Conservation (phyloP, 2,888 invertebrate species). For the Tipula vernalis region DNA sequence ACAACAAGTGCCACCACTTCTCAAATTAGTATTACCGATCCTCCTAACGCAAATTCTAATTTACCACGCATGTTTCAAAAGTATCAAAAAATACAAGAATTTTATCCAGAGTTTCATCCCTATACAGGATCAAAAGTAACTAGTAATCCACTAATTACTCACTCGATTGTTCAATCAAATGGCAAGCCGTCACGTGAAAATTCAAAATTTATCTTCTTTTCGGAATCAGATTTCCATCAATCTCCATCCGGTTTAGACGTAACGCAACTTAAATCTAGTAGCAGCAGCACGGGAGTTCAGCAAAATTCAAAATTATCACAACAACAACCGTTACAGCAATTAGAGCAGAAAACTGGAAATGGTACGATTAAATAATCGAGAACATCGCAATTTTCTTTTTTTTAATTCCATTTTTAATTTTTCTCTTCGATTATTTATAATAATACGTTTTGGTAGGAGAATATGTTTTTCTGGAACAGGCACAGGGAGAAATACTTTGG, state of each 20-base stretch:
- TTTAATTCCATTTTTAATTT: background rate
- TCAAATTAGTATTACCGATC: background rate
- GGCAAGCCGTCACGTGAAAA: conserved; percentile 32
- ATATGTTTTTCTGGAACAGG: too few relatives aligned
- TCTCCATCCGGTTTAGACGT: background rate
- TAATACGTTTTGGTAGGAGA: conserved; percentile 9
- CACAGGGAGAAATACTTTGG: too few relatives aligned
- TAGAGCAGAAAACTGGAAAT: background rate
- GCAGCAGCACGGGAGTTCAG: background rate
- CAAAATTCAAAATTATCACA: background rate
- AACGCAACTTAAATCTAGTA: background rate
- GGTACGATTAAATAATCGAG: background rate
- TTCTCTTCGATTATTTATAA: background rate
- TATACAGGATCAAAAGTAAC: conserved; percentile 29
- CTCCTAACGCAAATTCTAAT: conserved; percentile 33
- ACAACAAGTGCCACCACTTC: conserved; percentile 14
- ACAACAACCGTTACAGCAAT: background rate
- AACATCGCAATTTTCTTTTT: background rate
- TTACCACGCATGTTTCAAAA: conserved; percentile 60
- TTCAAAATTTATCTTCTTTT: conserved; percentile 27
- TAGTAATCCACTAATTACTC: conserved; percentile 18
- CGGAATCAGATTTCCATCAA: background rate
- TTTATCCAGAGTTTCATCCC: conserved; percentile 57
- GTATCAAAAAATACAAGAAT: conserved; percentile 63
- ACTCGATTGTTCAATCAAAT: conserved; percentile 16